A percentile compares a stretch with the other conserved stretches of the same genome.
Evolutionary conservation across 2,888 invertebrate species (phyloP).

Genomic region (Sipunculus nudus): DNA sequence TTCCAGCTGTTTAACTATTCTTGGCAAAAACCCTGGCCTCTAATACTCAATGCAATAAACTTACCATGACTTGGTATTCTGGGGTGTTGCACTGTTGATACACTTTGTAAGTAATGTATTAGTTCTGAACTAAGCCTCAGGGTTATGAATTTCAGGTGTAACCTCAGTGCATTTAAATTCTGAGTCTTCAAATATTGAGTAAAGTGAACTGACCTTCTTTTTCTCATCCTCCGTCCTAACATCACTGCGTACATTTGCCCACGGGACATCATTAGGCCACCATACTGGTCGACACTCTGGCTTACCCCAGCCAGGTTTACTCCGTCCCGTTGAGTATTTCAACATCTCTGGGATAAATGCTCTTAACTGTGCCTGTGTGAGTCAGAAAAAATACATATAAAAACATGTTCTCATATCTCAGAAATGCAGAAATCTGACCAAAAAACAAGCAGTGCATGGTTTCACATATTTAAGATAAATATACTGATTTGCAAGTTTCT

Average conservation of each 20-base stretch:
- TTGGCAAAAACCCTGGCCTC: too few species aligned
- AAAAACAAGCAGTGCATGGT: not conserved
- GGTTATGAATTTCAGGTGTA: too few species aligned
- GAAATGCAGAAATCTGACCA: not conserved
- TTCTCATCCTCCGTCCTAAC: constrained; percentile 95
- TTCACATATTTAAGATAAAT: too few species aligned
- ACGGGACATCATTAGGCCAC: constrained; percentile 98
- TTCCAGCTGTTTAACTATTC: too few species aligned
- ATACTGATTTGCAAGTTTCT: too few species aligned
- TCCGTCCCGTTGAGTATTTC: constrained; percentile 93
- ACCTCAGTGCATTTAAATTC: not conserved
- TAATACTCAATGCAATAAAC: too few species aligned
- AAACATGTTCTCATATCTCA: too few species aligned
- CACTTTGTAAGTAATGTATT: too few species aligned
- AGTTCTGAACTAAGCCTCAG: too few species aligned
- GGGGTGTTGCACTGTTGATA: too few species aligned
- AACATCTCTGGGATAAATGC: constrained; percentile 98
- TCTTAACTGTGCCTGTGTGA: constrained; percentile 80
- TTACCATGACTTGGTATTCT: too few species aligned
- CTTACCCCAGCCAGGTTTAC: constrained; percentile 97
- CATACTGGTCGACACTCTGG: constrained; percentile 94
- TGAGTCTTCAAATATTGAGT: not conserved
- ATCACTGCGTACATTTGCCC: constrained; percentile 98
- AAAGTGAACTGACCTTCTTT: constrained; percentile 78
- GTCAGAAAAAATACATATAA: not conserved